Evolutionary conservation across 1,140 invertebrate genomes (phyloP), one percentile per base, ranked within the genome.

Genomic region (Xylocopa sonorina): DNA sequence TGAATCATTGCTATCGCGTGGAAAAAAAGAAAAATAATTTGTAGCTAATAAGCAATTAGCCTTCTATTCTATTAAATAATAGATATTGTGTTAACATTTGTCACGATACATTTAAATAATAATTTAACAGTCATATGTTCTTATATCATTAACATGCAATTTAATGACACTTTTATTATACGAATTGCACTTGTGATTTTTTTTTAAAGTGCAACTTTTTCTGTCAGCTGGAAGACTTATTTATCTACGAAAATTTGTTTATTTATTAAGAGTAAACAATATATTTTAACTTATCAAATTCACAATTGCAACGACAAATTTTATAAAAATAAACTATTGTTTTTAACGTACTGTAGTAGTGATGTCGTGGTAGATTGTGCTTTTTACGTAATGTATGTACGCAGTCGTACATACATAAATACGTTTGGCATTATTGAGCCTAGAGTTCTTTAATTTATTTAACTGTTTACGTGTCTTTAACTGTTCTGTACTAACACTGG

Each of bases 401-500:
- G n/a, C n/a, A n/a, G n/a, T n/a, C 6, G 29, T 55, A 18, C 21
- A 16, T 14, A 34, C 24, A 55, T 34, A 38, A 68, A 68, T 29
- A n/a, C n/a, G n/a, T 55, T 27, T n/a, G 2, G 41, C 27, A 24
- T 50, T 34, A 14, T 41, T 38, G 32, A 5, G n/a, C 12, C 1
- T 12, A 57, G 34, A 12, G 62, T 62, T 7, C 27, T 63, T 43
- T 60, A 51, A 53, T 51, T 62, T 51, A 62, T 63, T 64, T 43
- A 51, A 53, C 21, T 46, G 0, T 27, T 64, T 32, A 29, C 24
- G 16, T 18, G 46, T 66, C 24, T n/a, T 62, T 43, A n/a, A 38
- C 9, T 21, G 64, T 14, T 29, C 53, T 18, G 14, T 3, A 43
- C 18, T 75, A 75, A 64, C 48, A 12, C n/a, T 29, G 12, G 14